phyloP scores from a whole-genome alignment of 2,888 invertebrate species.

The Yponomeuta cagnagella region DNA sequence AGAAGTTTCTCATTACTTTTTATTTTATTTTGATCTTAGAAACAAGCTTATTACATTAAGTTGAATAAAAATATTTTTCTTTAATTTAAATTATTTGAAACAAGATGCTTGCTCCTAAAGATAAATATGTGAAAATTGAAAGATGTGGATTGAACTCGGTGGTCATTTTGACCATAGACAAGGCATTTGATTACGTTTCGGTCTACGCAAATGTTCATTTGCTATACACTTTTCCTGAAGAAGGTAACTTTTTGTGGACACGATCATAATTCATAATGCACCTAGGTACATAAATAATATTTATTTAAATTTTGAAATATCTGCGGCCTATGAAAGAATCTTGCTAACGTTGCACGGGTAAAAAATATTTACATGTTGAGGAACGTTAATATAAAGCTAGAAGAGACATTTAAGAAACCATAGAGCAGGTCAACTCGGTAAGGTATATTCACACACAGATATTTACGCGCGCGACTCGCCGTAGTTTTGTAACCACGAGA shows the following conservation, averaged over 20 bases:
- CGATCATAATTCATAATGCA: too few relatives aligned
- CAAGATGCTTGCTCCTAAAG: too few relatives aligned
- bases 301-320: too few relatives aligned
- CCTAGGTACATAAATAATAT: too few relatives aligned
- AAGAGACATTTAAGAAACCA: neutral
- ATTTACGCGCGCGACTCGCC: too few relatives aligned
- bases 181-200: slow-evolving; percentile 8
- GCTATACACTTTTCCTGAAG: neutral
- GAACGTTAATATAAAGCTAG: neutral
- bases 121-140: slow-evolving; percentile 1
- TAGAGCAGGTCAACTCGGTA: neutral
- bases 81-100: neutral
- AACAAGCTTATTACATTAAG: neutral
- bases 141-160: slow-evolving; percentile 16
- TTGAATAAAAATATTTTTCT: neutral
- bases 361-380: neutral
- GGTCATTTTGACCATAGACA: slow-evolving; percentile 20
- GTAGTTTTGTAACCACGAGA: too few relatives aligned
- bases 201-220: neutral
- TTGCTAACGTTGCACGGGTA: too few relatives aligned
- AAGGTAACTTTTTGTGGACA: too few relatives aligned
- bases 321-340: too few relatives aligned
- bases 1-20: neutral
- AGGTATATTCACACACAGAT: too few relatives aligned
- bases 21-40: neutral